phyloP scores from a whole-genome alignment of 2,888 invertebrate species.

The Aporophyla lueneburgensis region DNA sequence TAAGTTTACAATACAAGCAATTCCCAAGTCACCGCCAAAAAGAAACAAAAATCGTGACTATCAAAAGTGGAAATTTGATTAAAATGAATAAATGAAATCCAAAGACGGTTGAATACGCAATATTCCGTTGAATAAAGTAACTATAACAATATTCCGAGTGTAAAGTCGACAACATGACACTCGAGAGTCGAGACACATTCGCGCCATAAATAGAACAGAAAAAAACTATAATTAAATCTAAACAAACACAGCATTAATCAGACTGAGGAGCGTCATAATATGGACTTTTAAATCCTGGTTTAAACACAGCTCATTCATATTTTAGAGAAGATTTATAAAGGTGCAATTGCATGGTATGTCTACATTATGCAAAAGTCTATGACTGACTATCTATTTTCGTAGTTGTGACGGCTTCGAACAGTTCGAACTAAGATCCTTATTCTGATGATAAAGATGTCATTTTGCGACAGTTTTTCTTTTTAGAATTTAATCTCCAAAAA shows the following conservation, averaged over 20 bases:
- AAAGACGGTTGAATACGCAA: no score
- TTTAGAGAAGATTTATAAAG: neutral
- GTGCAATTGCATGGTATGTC: neutral
- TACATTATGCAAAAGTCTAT: neutral
- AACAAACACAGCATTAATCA: slow-evolving; percentile 8
- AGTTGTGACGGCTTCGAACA: neutral
- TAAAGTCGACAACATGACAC: slow-evolving; percentile 19
- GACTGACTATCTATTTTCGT: neutral
- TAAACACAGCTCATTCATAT: slow-evolving; percentile 2
- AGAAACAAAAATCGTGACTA: neutral
- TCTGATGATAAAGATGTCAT: neutral
- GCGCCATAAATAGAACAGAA: slow-evolving; percentile 34
- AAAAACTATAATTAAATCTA: slow-evolving; percentile 44
- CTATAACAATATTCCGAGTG: slow-evolving; percentile 3
- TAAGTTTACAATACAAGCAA: neutral
- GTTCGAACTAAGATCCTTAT: neutral
- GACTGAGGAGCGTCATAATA: neutral
- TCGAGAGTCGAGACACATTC: slow-evolving; percentile 20
- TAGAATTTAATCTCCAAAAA: neutral
- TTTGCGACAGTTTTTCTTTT: no score
- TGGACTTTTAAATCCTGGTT: neutral
- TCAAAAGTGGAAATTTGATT: neutral
- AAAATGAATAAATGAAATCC: neutral
- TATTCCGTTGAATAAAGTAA: slow-evolving; percentile 1
- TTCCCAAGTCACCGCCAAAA: neutral